Conservation (phyloP, 2,113 vertebrate species). For the Calonectris borealis region DNA sequence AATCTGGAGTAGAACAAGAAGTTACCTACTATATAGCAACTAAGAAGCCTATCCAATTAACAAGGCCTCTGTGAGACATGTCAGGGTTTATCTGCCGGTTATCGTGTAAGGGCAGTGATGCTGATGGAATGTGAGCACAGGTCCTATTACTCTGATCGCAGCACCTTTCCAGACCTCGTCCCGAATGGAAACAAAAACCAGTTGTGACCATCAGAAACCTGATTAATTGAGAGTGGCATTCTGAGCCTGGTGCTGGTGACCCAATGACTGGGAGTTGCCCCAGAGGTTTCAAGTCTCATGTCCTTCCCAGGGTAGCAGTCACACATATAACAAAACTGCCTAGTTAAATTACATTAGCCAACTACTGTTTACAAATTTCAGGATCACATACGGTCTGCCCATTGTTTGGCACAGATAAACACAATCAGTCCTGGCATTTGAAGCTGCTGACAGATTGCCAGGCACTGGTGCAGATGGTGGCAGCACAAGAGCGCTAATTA, state of each 20-base stretch:
- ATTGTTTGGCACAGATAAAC: constrained; percentile 1
- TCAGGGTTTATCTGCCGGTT: background rate
- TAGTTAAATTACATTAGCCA: constrained; percentile 19
- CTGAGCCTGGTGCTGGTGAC: constrained; percentile 27
- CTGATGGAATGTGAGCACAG: constrained; percentile 46
- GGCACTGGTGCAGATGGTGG: background rate
- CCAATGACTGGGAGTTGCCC: constrained; percentile 24
- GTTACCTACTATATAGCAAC: background rate
- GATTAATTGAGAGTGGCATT: constrained; percentile 59
- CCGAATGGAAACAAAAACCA: constrained; percentile 40
- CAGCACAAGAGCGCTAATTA: constrained; percentile 38
- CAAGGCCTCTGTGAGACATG: background rate
- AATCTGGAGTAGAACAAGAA: background rate
- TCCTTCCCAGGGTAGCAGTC: constrained; percentile 5
- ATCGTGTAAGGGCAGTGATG: background rate
- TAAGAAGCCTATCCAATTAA: background rate
- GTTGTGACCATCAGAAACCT: constrained; percentile 2
- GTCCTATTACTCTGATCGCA: background rate
- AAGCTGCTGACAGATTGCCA: constrained; percentile 39
- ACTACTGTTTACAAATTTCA: constrained; percentile 14
- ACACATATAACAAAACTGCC: constrained; percentile 8
- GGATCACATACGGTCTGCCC: background rate
- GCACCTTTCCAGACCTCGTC: background rate
- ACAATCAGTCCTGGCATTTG: background rate
- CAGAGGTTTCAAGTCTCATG: constrained; percentile 58